Conservation (phyloP, 2,888 invertebrate genomes). For the Apomyelois bistriatella region DNA sequence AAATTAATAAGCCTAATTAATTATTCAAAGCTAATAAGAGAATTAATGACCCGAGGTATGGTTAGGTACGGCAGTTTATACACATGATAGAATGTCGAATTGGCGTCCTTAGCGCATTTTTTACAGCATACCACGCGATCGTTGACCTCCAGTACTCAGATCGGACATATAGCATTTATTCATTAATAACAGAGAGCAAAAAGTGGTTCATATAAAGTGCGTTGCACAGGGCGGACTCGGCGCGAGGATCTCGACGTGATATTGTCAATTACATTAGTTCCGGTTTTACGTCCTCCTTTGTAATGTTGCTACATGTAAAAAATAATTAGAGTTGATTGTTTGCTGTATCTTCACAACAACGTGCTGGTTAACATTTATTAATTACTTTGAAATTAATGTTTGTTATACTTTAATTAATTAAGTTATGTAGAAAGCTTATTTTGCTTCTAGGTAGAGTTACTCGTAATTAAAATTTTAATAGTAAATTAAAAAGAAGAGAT, state of each 20-base stretch:
- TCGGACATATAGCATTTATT: conserved; percentile 62
- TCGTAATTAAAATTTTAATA: too few relatives aligned
- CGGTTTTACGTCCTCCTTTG: conserved; percentile 70
- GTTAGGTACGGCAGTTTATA: conserved; percentile 40
- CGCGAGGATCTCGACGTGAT: conserved; percentile 29
- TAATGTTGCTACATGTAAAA: conserved; percentile 51
- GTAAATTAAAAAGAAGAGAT: too few relatives aligned
- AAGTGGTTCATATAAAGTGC: conserved; percentile 64
- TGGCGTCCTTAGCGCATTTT: conserved; percentile 71
- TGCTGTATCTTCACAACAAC: conserved; percentile 29
- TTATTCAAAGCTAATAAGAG: conserved; percentile 54
- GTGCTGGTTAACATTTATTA: too few relatives aligned
- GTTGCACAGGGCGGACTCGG: conserved; percentile 36
- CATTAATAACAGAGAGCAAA: conserved; percentile 67
- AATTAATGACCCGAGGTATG: conserved; percentile 51
- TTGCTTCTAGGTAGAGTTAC: too few relatives aligned
- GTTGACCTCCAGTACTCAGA: conserved; percentile 65
- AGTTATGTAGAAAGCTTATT: too few relatives aligned
- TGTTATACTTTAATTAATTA: too few relatives aligned
- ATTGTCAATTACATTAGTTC: conserved; percentile 69
- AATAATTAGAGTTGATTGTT: conserved; percentile 54
- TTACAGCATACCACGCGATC: conserved; percentile 69
- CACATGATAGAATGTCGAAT: conserved; percentile 54
- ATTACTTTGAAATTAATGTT: background rate
- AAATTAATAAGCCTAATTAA: conserved; percentile 34